These are phyloP conservation scores for Helarctos malayanus DNA, from an alignment of 2,797 vertebrate species.

Conservation along the genomic window DNA sequence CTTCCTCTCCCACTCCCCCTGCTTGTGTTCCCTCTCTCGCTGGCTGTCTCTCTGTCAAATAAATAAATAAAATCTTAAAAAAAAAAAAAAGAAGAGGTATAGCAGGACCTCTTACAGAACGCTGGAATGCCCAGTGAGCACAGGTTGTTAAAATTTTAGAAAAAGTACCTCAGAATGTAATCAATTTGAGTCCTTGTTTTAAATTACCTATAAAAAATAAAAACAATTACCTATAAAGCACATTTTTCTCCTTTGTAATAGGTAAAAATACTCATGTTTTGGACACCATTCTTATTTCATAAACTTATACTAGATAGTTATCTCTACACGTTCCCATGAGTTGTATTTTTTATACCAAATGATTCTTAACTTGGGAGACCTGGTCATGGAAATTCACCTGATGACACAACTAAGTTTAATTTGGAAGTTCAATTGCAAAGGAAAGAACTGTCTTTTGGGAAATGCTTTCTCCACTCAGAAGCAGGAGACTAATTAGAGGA, in stretches of 20 bases:
- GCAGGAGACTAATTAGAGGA: conserved; percentile 71
- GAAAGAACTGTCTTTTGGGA: conserved; percentile 67
- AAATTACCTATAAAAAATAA: background rate
- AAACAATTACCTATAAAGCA: background rate
- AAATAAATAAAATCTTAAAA: too few relatives aligned
- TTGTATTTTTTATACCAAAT: background rate
- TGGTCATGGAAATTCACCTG: conserved; percentile 69
- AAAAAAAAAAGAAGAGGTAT: background rate
- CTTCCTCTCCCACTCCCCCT: too few relatives aligned
- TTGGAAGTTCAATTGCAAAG: conserved; percentile 41
- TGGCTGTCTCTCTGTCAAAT: too few relatives aligned
- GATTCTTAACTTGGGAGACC: background rate
- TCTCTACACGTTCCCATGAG: background rate
- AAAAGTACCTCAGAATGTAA: background rate
- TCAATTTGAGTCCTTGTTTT: background rate
- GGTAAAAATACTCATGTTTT: background rate
- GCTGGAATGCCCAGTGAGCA: background rate
- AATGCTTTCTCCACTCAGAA: conserved; percentile 46
- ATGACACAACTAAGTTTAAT: conserved; percentile 59
- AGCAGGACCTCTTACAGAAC: background rate
- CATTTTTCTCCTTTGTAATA: background rate
- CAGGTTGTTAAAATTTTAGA: background rate
- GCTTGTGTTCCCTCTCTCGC: too few relatives aligned
- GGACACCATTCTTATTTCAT: background rate
- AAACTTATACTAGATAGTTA: background rate